Conservation (phyloP, 2,888 invertebrate species). For the Drosophila recens region DNA sequence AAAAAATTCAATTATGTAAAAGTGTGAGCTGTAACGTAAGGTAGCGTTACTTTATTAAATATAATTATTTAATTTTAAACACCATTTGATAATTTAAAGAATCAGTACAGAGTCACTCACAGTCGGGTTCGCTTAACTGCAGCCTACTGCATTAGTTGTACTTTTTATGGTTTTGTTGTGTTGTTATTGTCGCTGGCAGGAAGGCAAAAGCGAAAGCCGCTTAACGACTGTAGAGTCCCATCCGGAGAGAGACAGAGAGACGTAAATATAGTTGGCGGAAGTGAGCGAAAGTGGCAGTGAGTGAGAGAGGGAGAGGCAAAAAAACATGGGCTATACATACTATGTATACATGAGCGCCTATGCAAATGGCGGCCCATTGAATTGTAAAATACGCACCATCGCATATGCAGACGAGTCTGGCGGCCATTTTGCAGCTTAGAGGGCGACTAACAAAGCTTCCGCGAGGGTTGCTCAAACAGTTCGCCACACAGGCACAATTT, state of each 20-base stretch:
- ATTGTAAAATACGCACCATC: constrained; percentile 71
- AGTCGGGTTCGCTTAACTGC: neutral
- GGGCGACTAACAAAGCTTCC: neutral
- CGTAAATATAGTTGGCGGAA: neutral
- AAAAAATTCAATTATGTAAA: no score
- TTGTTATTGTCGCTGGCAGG: constrained; percentile 47
- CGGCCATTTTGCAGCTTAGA: constrained; percentile 50
- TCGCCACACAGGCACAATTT: neutral
- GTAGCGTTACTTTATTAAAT: no score
- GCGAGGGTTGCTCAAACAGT: neutral
- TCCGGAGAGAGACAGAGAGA: constrained; percentile 2
- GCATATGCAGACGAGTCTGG: constrained; percentile 55
- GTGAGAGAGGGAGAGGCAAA: constrained; percentile 21
- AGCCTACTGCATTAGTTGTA: neutral
- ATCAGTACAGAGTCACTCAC: neutral
- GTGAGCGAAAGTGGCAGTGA: neutral
- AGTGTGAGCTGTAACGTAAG: no score
- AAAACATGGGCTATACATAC: constrained; percentile 54
- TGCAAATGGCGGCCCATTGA: constrained; percentile 73
- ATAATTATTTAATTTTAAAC: neutral
- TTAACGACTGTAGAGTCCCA: constrained; percentile 63
- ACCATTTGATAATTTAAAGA: neutral
- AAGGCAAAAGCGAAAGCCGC: constrained; percentile 69
- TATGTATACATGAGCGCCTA: constrained; percentile 56
- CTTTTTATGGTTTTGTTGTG: constrained; percentile 8